Evolutionary conservation across 2,888 invertebrate species (phyloP), one percentile per base, ranked within the genome.

Genomic region (Pyrocoelia pectoralis): DNA sequence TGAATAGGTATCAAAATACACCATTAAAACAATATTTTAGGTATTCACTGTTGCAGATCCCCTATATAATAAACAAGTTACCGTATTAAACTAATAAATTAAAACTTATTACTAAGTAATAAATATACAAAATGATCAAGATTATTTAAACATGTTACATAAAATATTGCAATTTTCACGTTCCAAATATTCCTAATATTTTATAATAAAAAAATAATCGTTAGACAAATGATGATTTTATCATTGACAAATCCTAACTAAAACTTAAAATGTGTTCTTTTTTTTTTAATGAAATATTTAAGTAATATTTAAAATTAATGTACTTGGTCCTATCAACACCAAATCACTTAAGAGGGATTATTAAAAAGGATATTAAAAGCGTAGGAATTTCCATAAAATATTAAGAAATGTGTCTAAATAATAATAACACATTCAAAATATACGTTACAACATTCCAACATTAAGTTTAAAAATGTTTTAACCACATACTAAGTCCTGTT

Each of bases 381-480:
- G 33, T 33, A n/a, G n/a, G 33, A n/a, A 33, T 33, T n/a, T 33
- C 9, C 8, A 33, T 33, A 33, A 33, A 33, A 33, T 33, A 33
- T 33, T 33, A 33, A n/a, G 24, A 49, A 24, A 49, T 19, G 2
- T 19, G 8, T 24, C 24, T 24, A 24, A n/a, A n/a, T n/a, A 15
- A 29, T 41, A 53, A 17, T 40, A 24, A 53, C 38, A 53, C 40
- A 40, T 5, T 41, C 12, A 33, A 53, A 40, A n/a, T n/a, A 50
- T 50, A 9, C n/a, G 10, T 4, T 5, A 14, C 40, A 4, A 12
- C 41, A 53, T 53, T 53, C 53, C 53, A 53, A 53, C 53, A 40
- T 18, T 8, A 14, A n/a, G n/a, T n/a, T n/a, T 17, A 24, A 1
- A 53, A 41, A 53, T 40, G 19, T 53, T 40, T 19, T 40, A 38